Base-by-base conservation (phyloP, 2,113 vertebrate species). In the Tragelaphus strepsiceros region DNA sequence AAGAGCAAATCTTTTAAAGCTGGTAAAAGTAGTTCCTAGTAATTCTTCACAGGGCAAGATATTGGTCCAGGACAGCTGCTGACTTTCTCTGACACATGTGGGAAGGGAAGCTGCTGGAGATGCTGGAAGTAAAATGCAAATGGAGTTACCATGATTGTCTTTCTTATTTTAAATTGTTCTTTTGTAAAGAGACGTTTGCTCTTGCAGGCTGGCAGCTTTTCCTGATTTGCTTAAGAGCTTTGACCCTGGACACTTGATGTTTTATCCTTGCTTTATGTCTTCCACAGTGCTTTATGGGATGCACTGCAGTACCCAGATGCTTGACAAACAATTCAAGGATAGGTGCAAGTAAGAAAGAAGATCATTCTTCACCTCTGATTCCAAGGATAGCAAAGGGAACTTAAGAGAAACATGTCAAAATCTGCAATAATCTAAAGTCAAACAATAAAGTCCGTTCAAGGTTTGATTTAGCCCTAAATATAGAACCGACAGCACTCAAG, bases 151-250 rank as follows among this genome's bases (percentile, higher is more conserved):
- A 7, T 28, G 53, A 81, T n/a, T 78, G 17, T 67, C 54, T 90
- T 59, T 49, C 24, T 94, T 81, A 82, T 90, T 94, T 97, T 90
- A 86, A 87, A 59, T 53, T 1, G 10, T 61, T 62, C 85, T 93
- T 97, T 87, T 83, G 30, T 81, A n/a, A 91, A 91, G 77, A 74
- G 17, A 96, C 26, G 22, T 91, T 84, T 88, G 51, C 39, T 94
- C 54, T 94, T 87, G 89, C 87, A 90, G 58, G 0, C 56, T 90
- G 13, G 17, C 12, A 46, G 62, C 81, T 77, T 92, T 92, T 81
- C 7, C 9, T 13, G 5, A 64, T 84, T 93, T 35, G n/a, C 56
- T 91, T 58, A 78, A 92, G 92, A 94, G 22, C 35, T 80, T 56
- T 83, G 81, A 88, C 51, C 51, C 10, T 84, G 80, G 15, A 53